Evolutionary conservation across 2,797 vertebrate genomes (phyloP), one percentile per base, ranked within the genome.

Genomic region (Rhinogobio ventralis): DNA sequence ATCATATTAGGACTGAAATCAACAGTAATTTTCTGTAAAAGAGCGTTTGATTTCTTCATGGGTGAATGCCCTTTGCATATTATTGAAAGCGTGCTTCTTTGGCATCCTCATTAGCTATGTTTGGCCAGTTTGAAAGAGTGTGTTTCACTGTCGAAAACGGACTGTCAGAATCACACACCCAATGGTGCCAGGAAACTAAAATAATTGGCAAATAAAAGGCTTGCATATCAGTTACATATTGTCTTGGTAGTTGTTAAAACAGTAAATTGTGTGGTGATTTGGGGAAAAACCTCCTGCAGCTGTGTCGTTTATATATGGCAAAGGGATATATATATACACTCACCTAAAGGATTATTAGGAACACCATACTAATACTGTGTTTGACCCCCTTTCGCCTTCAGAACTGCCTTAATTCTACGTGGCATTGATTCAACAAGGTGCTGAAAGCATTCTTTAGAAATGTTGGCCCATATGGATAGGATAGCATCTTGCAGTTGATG

Each of bases 11-110:
- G 72, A 45, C 57, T 84, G 75, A 82, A 83, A 85, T 87, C 68
- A 75, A 64, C 81, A 20, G 73, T 15, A 46, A 80, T 87, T 88
- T 53, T 83, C 1, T 79, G 42, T 73, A 89, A 81, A 62, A 25
- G 45, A 79, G 77, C 30, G 20, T 81, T 87, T 85, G 79, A 80
- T 85, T 87, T 82, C 20, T 87, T 57, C 33, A 57, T 67, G 82
- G 87, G 75, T 82, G 79, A 83, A 68, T 80, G 69, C 42, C 15
- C 69, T 88, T 87, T 86, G 83, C 62, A 68, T 81, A 83, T 90
- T 80, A 85, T 74, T 66, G 39, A 74, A 86, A 55, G 69, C n/a
- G 42, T 69, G 78, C 66, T 68, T 64, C 45, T 79, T 86, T 84
- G 74, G 76, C 79, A 69, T 80, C 57, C 79, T 71, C 81, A 79